Evolutionary conservation across 1,140 invertebrate genomes (phyloP).

Genomic region (Hesperophylax magnus): DNA sequence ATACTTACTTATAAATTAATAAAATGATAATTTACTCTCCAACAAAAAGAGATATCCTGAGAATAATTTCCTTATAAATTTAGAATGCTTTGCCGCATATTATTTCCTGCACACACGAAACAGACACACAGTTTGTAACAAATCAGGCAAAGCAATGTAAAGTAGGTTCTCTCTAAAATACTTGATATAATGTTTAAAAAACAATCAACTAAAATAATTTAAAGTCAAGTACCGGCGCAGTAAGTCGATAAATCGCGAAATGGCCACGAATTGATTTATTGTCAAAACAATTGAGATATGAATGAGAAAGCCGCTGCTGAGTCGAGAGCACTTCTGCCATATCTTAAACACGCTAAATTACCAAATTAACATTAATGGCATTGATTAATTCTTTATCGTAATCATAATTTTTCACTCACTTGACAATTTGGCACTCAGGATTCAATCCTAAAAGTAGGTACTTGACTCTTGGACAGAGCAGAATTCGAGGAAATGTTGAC

Average conservation of each 20-base stretch:
- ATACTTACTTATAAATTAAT: too few relatives aligned
- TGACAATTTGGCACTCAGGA: not conserved
- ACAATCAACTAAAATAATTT: not conserved
- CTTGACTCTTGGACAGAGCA: not conserved
- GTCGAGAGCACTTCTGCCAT: not conserved
- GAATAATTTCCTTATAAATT: too few relatives aligned
- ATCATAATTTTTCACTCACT: not conserved
- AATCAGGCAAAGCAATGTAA: too few relatives aligned
- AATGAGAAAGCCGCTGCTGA: not conserved
- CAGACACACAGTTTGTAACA: too few relatives aligned
- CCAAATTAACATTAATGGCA: not conserved
- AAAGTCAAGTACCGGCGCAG: not conserved
- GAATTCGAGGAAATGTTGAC: not conserved
- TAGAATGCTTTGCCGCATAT: too few relatives aligned
- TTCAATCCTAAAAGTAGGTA: not conserved
- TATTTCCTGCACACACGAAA: too few relatives aligned
- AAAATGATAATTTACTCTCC: too few relatives aligned
- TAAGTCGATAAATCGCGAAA: not conserved
- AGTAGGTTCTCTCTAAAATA: too few relatives aligned
- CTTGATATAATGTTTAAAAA: too few relatives aligned
- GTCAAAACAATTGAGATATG: constrained; percentile 10
- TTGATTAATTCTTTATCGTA: constrained; percentile 15
- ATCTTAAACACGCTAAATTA: constrained; percentile 1
- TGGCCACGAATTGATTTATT: not conserved
- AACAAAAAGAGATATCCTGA: too few relatives aligned